Conservation (phyloP, 2,888 invertebrate species). For the Seira musarum region DNA sequence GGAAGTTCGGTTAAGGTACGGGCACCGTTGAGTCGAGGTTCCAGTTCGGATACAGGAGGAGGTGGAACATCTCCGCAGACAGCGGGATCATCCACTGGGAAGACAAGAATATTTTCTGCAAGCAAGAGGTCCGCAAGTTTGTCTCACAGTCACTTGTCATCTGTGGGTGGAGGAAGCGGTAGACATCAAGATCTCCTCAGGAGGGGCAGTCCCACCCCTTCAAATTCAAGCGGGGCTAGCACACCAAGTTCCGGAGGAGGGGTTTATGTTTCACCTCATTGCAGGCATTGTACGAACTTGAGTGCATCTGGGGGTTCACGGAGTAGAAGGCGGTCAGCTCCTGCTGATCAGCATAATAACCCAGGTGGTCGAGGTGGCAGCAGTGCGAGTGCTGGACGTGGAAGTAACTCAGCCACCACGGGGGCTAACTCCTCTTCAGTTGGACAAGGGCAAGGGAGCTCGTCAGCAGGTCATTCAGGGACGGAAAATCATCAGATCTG, state of each 20-base stretch:
- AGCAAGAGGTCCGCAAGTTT: constrained; percentile 63
- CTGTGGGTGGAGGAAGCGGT: constrained; percentile 22
- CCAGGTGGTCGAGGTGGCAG: constrained; percentile 30
- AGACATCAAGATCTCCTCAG: constrained; percentile 47
- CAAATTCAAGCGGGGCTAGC: constrained; percentile 57
- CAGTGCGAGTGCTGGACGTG: constrained; percentile 24
- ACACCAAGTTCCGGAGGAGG: constrained; percentile 61
- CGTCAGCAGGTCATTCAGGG: constrained; percentile 33
- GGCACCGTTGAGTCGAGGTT: constrained; percentile 37
- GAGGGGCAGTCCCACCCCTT: constrained; percentile 62
- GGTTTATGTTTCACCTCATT: constrained; percentile 43
- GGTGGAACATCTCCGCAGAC: constrained; percentile 33
- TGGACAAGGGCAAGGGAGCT: constrained; percentile 57
- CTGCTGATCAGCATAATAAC: constrained; percentile 42
- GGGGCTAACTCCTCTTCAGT: constrained; percentile 43
- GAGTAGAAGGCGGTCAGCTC: constrained; percentile 62
- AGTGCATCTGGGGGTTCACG: constrained; percentile 45
- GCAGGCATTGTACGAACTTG: constrained; percentile 41
- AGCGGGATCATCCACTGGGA: constrained; percentile 11
- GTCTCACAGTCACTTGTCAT: constrained; percentile 49
- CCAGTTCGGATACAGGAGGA: constrained; percentile 34
- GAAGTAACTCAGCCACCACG: constrained; percentile 48
- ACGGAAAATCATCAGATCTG: constrained; percentile 48
- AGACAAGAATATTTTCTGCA: constrained; percentile 65
- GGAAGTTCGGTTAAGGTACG: constrained; percentile 29